phyloP scores from a whole-genome alignment of 1,140 invertebrate species.

The Arion vulgaris region DNA sequence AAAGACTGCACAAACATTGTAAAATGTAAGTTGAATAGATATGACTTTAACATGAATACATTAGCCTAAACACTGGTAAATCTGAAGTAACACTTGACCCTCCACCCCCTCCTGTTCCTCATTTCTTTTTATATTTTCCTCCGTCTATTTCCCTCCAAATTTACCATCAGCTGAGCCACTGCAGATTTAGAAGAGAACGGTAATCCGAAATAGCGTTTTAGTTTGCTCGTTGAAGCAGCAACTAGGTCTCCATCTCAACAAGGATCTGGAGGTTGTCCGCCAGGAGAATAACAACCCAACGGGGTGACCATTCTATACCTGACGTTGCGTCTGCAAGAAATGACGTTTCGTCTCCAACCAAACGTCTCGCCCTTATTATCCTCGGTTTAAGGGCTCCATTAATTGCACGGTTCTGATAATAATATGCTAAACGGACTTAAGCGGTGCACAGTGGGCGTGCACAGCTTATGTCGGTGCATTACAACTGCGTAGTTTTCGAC shows the following conservation, averaged over 20 bases:
- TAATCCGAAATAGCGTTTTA: background rate
- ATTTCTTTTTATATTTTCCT: background rate
- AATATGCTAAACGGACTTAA: background rate
- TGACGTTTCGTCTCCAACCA: background rate
- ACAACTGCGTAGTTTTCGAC: background rate
- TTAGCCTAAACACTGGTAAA: background rate
- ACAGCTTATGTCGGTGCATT: background rate
- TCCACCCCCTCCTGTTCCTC: background rate
- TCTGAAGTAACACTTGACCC: background rate
- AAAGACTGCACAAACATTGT: constrained; percentile 2
- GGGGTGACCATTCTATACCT: background rate
- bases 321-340: background rate
- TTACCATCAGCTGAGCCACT: background rate
- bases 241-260: background rate
- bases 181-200: background rate
- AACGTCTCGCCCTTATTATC: background rate
- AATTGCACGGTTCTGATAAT: background rate
- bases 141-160: background rate
- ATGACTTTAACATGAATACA: background rate
- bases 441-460: background rate
- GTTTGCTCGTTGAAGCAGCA: background rate
- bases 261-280: background rate
- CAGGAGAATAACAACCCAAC: background rate
- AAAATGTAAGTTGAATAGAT: background rate
- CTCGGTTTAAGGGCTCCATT: background rate